phyloP scores from a whole-genome alignment of 1,140 invertebrate genomes.

The Pemphigus obesinymphae region DNA sequence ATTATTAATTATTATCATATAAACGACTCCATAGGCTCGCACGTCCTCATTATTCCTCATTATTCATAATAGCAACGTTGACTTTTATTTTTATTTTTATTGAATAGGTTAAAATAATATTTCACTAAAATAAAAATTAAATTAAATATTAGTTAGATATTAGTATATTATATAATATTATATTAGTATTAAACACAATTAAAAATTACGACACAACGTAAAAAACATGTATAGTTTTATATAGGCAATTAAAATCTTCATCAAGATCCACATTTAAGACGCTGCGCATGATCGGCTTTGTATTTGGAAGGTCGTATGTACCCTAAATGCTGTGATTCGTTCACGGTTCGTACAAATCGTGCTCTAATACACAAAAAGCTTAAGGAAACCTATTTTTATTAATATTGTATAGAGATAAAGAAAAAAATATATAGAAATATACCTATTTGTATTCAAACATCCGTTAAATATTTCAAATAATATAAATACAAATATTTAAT shows the following conservation, averaged over 20 bases:
- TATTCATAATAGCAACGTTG: background rate
- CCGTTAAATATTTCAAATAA: no score
- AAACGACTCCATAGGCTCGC: background rate
- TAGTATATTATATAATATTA: no score
- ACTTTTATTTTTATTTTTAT: background rate
- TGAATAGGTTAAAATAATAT: background rate
- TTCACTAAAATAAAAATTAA: no score
- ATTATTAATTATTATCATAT: background rate
- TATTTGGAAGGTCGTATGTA: constrained; percentile 81
- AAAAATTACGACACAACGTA: background rate
- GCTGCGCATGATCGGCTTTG: constrained; percentile 84
- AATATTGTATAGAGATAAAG: no score
- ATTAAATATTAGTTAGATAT: no score
- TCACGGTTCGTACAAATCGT: constrained; percentile 76
- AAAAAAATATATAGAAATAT: background rate
- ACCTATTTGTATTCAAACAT: no score
- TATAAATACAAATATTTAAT: no score
- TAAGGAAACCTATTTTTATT: constrained; percentile 41
- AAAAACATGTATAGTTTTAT: background rate
- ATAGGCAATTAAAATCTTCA: background rate
- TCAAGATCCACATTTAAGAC: constrained; percentile 62
- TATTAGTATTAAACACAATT: background rate
- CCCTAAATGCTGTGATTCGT: constrained; percentile 85
- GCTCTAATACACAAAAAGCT: constrained; percentile 59
- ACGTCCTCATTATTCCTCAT: constrained; percentile 12